Base-by-base conservation (phyloP, 2,797 vertebrate genomes). In the Esox masquinongy region DNA sequence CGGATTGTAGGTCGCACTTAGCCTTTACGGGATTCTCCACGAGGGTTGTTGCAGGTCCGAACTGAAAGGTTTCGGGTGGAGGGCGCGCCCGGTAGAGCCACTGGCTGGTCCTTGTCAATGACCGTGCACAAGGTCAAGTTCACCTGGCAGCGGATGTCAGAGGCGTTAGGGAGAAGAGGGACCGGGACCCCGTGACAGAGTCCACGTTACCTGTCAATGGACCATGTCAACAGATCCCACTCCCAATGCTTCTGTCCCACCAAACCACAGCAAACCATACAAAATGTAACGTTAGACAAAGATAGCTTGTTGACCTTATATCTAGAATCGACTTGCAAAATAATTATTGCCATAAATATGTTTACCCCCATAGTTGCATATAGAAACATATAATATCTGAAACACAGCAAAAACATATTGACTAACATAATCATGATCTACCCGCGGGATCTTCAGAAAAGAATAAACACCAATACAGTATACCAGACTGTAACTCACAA, bases 21-120 rank as follows among this genome's bases (percentile, higher is more conserved):
- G 93, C 93, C 95, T 93, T 95, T 89, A 93, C 91, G 95, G 95
- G 86, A 90, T 94, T 92, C 86, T 87, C 91, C 83, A 69, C 43
- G 90, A 87, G 88, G 92, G 92, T 86, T 80, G 84, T 92, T 88
- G 84, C 88, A 88, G 89, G 90, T 90, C 88, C 79, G 78, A 90
- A 95, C 92, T 91, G 89, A 91, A 92, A 91, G 89, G 84, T 87
- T 93, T 90, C 87, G 81, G 78, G 87, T 86, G 91, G 86, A 51
- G 75, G 84, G 83, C 85, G 83, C 89, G 87, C 88, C 82, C 68
- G 84, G 91, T 87, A 79, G 85, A 90, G 87, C 72, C 84, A 85
- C 80, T 75, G 76, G 82, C 88, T 81, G 75, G 80, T 86, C 24
- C 50, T 82, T 50, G 15, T 17, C 43, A 14, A 31, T 84, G 78